These are phyloP conservation scores for Macrosoma leucophasiata DNA, from an alignment of 2,888 invertebrate genomes.

Conservation along the genomic window DNA sequence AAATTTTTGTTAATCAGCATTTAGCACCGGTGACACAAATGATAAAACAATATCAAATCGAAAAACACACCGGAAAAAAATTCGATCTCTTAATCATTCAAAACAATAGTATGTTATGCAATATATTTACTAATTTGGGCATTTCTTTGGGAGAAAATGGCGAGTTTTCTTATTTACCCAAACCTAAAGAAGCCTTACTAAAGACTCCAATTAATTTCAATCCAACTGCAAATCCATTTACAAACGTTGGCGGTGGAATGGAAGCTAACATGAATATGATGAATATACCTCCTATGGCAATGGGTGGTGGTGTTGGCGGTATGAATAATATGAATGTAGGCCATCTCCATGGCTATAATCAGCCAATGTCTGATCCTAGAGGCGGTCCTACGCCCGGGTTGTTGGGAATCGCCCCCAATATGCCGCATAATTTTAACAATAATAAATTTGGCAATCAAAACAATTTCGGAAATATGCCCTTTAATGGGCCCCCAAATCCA, in stretches of 20 bases:
- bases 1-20: constrained; percentile 82
- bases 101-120: constrained; percentile 69
- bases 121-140: constrained; percentile 78
- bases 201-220: constrained; percentile 61
- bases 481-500: constrained; percentile 55
- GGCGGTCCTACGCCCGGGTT: constrained; percentile 72
- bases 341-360: constrained; percentile 59
- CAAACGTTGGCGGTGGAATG: constrained; percentile 46
- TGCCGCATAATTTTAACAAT: constrained; percentile 67
- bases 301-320: constrained; percentile 40
- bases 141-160: constrained; percentile 76
- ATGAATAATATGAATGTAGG: constrained; percentile 61
- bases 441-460: constrained; percentile 54
- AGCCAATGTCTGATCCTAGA: constrained; percentile 61
- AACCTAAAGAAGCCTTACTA: constrained; percentile 64
- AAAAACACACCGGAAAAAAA: constrained; percentile 68
- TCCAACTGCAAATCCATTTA: constrained; percentile 50
- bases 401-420: constrained; percentile 74
- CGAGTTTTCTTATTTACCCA: constrained; percentile 66
- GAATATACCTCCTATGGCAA: constrained; percentile 60
- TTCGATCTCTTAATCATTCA: constrained; percentile 72
- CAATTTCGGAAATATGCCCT: constrained; percentile 63
- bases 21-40: constrained; percentile 77
- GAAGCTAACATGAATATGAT: constrained; percentile 62
- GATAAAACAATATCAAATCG: constrained; percentile 78